Evolutionary conservation across 2,797 vertebrate genomes (phyloP), one percentile per base, ranked within the genome.

Genomic region (Gephyroberyx darwinii): DNA sequence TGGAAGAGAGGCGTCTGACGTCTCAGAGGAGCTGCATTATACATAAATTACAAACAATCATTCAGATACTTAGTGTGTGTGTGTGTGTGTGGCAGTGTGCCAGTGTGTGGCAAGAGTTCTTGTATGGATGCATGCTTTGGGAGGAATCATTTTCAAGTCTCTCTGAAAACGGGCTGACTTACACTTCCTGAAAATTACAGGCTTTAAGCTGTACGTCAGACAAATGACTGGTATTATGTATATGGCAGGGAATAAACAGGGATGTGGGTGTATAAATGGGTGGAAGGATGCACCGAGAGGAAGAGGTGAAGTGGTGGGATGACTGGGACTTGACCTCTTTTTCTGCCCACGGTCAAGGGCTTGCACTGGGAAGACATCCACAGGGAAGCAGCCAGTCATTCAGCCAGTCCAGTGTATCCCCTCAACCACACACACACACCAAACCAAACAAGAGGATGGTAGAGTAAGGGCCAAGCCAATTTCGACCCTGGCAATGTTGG

Each of bases 201-300:
- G 84, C 85, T 88, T 83, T 1, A 3, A 68, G 74, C 71, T 69
- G 61, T 5, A 69, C 53, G 20, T 84, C 78, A 67, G 58, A 70
- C 84, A 88, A 87, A 90, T 89, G 82, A 87, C 85, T 83, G 80
- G 76, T 81, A 86, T 90, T 89, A 89, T 74, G 68, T 73, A 75
- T 77, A 86, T 71, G 77, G 66, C 70, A 65, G 85, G 77, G 75
- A 79, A 87, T 88, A 86, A 90, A 87, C 82, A 73, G 71, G 75
- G 66, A 60, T 61, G 85, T 77, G 78, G 73, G 76, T 30, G 77
- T 61, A 37, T 50, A 78, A 66, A 77, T 70, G 76, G 84, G 60
- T 37, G 69, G 74, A 66, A 37, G 72, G 70, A 65, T 0, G 13
- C 65, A 77, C 56, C 22, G 69, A 56, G 83, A 48, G 56, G 73